These are phyloP conservation scores for Haplochromis vanheusdeni DNA, from an alignment of 2,113 vertebrate species.

Conservation along the genomic window DNA sequence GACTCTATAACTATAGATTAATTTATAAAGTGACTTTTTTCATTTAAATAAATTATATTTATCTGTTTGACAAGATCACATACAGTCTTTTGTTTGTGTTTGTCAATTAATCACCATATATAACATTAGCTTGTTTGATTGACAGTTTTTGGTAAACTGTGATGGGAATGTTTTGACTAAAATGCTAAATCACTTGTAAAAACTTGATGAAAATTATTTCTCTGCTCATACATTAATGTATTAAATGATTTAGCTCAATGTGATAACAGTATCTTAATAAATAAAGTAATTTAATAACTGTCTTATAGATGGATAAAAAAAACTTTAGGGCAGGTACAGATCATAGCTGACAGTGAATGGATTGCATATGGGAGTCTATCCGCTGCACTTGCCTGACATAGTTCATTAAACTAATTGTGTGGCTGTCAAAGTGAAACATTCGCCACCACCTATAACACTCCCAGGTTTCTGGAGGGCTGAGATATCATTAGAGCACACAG, in stretches of 20 bases:
- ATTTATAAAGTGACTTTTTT: background rate
- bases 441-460: background rate
- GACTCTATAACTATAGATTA: background rate
- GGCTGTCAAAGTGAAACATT: background rate
- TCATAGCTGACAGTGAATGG: background rate
- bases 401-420: constrained; percentile 2
- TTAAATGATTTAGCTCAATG: background rate
- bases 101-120: background rate
- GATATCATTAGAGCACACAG: background rate
- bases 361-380: background rate
- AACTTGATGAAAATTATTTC: background rate
- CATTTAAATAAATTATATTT: background rate
- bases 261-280: background rate
- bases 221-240: background rate
- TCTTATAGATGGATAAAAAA: background rate
- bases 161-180: background rate
- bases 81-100: background rate
- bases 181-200: background rate
- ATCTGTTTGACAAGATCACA: background rate
- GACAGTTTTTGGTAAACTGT: background rate
- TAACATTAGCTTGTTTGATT: background rate
- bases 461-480: background rate
- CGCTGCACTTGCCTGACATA: background rate
- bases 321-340: background rate
- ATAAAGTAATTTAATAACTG: background rate